phyloP scores from a whole-genome alignment of 2,797 vertebrate species.

The Heliangelus exortis region DNA sequence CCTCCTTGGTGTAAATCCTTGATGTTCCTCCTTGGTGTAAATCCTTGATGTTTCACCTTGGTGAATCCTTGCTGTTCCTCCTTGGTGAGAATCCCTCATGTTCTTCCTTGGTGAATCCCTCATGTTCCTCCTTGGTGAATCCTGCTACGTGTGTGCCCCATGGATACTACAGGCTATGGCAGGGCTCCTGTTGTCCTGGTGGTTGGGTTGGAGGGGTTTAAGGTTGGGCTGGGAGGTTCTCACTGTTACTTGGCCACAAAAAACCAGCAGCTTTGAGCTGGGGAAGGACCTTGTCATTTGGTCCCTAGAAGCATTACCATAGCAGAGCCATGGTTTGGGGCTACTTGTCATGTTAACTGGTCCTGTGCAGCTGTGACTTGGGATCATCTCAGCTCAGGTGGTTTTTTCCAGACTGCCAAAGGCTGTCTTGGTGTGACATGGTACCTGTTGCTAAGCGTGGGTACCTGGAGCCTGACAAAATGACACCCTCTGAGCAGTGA shows the following conservation, averaged over 20 bases:
- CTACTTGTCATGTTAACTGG: neutral
- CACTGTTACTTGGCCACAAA: neutral
- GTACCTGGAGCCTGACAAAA: neutral
- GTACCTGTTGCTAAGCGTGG: neutral
- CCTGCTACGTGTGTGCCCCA: fast-evolving
- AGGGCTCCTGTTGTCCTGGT: no score
- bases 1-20: neutral
- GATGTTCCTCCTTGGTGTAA: neutral
- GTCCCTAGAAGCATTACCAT: neutral
- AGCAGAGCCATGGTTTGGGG: neutral
- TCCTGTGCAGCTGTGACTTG: fast-evolving
- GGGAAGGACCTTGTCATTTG: neutral
- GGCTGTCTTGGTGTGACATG: neutral
- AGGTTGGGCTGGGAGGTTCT: neutral
- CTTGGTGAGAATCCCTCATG: no score
- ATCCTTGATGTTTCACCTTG: fast-evolving
- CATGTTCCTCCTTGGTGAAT: neutral
- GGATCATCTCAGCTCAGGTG: neutral
- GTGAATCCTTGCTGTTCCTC: no score
- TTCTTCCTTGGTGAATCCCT: no score
- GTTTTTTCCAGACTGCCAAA: neutral
- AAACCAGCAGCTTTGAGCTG: neutral
- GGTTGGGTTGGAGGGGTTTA: neutral
- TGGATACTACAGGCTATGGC: fast-evolving
- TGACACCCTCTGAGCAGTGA: neutral